Base-by-base conservation (phyloP, 1,140 invertebrate species). In the Paraescarpia echinospica region DNA sequence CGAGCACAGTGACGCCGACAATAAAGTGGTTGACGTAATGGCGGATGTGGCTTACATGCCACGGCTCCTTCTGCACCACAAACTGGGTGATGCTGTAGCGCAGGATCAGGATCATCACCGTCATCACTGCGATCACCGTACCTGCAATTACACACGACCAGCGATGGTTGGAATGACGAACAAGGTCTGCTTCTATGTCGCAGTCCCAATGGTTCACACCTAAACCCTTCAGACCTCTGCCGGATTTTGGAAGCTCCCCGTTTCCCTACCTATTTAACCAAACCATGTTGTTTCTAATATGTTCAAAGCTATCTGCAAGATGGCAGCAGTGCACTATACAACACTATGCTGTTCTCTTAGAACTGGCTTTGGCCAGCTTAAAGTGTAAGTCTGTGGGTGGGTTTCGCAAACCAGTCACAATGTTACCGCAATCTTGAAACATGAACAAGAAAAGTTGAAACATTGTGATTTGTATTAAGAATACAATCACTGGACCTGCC, bases 1-100 rank as follows among this genome's bases (percentile, higher is more conserved):
- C 99, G 93, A 99, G 97, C 93, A 99, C 99, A 93, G 99, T 99
- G 14, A 99, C 99, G 97, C 99, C 99, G 96, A 99, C 99, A 96
- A 99, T 99, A 94, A 99, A 97, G 97, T 99, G 98, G 94, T 98
- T 98, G 90, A 94, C 93, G 92, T 94, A 91, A 33, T 95, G 93
- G 34, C 94, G 94, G 14, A 95, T 93, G 90, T 96, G 94, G 22
- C 90, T 91, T 89, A 97, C 97, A 93, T 97, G 97, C 98, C 98
- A 99, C 41, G 96, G 95, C 94, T 97, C 97, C 4, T 97, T 94
- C 34, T 98, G 95, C 33, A 98, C 97, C 34, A 98, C 97, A 96
- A 99, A 99, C 35, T 97, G 98, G 94, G 97, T 97, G 93, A 99
- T 97, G 96, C 98, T 98, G 96, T 99, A 99, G 94, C 98, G 98